Conservation (phyloP, 2,888 invertebrate species). For the Apodemia mormo region DNA sequence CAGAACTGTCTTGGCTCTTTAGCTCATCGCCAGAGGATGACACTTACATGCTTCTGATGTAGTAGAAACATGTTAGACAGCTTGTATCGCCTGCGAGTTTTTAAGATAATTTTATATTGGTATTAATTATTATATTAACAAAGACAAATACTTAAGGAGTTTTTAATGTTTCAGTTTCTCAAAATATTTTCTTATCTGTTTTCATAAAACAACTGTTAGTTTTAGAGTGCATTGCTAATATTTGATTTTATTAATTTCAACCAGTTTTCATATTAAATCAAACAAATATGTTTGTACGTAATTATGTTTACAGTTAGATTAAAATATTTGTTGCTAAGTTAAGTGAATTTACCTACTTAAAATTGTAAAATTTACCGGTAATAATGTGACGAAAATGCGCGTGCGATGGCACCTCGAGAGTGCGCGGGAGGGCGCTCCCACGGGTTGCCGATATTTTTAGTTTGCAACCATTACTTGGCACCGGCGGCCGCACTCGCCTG, state of each 20-base stretch:
- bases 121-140: background rate
- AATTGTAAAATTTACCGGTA: conserved; percentile 37
- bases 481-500: conserved; percentile 79
- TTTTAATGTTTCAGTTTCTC: background rate
- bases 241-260: background rate
- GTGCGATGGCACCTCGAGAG: conserved; percentile 67
- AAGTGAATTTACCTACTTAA: conserved; percentile 25
- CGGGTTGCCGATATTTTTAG: conserved; percentile 85
- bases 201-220: background rate
- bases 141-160: background rate
- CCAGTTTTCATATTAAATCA: background rate
- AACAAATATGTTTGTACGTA: background rate
- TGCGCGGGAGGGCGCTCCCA: conserved; percentile 82
- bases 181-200: background rate
- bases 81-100: background rate
- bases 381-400: conserved; percentile 70
- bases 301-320: background rate
- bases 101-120: background rate
- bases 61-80: conserved; percentile 14
- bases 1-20: conserved; percentile 73
- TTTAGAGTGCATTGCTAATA: background rate
- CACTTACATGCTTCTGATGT: conserved; percentile 27
- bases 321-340: conserved; percentile 20
- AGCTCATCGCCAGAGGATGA: conserved; percentile 57
- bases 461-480: conserved; percentile 85